A percentile compares a stretch with the other conserved stretches of the same genome.
Evolutionary conservation across 2,113 vertebrate species (phyloP).

Genomic region (Enhydra lutris): DNA sequence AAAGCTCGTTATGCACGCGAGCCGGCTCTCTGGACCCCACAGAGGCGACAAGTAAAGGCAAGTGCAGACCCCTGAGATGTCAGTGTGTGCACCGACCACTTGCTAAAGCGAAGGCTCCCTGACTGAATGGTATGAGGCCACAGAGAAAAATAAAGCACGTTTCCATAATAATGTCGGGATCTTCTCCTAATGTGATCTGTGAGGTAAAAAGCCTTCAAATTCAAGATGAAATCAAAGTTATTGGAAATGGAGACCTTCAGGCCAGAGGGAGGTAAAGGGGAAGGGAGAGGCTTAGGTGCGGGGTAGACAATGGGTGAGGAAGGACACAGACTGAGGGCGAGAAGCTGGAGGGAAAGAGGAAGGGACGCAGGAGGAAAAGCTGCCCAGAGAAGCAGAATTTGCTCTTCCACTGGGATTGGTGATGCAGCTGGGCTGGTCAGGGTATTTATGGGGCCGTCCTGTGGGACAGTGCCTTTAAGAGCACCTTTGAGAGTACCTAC

Average conservation of each 20-base stretch:
- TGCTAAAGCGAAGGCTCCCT: not conserved
- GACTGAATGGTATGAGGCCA: not conserved
- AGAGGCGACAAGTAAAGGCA: not conserved
- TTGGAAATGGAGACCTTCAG: slow-evolving; percentile 2
- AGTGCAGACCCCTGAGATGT: not conserved
- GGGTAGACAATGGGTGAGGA: not conserved
- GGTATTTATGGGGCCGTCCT: no score
- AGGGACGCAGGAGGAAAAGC: not conserved
- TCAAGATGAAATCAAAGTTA: not conserved
- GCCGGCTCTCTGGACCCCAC: not conserved
- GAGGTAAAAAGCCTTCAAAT: slow-evolving; percentile 31
- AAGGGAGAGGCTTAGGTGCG: not conserved
- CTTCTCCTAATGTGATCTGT: not conserved
- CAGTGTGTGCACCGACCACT: not conserved
- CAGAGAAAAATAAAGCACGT: not conserved
- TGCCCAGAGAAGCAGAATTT: rapidly evolving
- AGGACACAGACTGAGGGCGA: not conserved
- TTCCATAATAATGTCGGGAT: slow-evolving; percentile 27
- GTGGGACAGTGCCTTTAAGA: not conserved
- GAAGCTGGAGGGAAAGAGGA: not conserved
- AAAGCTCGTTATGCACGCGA: not conserved
- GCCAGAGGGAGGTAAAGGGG: not conserved
- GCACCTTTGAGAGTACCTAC: not conserved
- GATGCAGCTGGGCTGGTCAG: not conserved
- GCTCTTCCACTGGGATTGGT: not conserved